These are phyloP conservation scores for Notarius quadriscutis DNA, from an alignment of 2,113 vertebrate species.

Conservation along the genomic window DNA sequence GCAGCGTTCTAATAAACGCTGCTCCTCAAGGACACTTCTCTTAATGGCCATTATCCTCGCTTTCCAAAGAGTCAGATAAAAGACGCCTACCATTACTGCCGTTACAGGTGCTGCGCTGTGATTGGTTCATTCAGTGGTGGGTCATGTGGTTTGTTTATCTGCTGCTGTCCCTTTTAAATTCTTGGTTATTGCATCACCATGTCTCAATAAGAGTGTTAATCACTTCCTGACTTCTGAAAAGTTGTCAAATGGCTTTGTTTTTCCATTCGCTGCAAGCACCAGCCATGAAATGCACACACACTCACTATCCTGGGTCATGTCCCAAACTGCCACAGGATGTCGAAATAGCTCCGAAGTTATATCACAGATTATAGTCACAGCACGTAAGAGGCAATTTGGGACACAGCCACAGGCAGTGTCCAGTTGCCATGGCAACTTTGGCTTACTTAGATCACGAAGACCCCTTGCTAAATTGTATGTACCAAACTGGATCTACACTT, in stretches of 20 bases:
- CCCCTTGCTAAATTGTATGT: constrained; percentile 1
- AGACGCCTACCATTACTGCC: constrained; percentile 15
- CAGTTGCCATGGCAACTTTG: constrained; percentile 19
- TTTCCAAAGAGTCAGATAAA: constrained; percentile 32
- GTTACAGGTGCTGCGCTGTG: neutral
- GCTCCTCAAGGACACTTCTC: constrained; percentile 32
- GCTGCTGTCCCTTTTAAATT: neutral
- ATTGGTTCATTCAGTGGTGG: neutral
- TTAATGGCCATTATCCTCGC: constrained; percentile 19
- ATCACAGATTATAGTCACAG: constrained; percentile 1
- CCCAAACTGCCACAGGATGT: neutral
- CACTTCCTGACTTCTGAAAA: neutral
- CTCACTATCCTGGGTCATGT: neutral
- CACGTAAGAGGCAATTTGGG: constrained; percentile 21
- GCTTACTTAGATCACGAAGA: neutral
- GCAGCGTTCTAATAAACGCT: constrained; percentile 14
- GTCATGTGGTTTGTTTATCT: neutral
- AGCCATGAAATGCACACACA: neutral
- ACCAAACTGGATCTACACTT: neutral
- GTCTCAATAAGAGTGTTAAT: neutral
- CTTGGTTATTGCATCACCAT: neutral
- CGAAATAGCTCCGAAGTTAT: neutral
- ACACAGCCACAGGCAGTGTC: constrained; percentile 15
- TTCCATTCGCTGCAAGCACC: neutral
- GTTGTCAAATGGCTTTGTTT: neutral